Evolutionary conservation across 2,113 vertebrate species (phyloP).

Genomic region (Melanocharis versteri): DNA sequence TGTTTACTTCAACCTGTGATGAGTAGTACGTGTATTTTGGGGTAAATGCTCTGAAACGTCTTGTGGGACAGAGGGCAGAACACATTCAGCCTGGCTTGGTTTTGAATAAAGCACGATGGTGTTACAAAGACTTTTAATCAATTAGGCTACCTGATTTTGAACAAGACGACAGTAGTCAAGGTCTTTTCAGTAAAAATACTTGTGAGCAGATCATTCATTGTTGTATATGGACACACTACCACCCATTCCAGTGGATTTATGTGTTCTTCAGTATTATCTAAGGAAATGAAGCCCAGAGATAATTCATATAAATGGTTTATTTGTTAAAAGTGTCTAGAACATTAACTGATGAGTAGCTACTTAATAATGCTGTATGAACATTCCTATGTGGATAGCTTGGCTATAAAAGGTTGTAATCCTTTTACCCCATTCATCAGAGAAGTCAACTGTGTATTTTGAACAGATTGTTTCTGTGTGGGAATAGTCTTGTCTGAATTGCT

Average conservation of each 20-base stretch:
- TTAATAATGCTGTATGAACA: neutral
- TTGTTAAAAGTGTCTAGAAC: neutral
- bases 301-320: neutral
- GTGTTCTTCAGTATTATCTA: neutral
- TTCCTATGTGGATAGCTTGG: neutral
- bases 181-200: neutral
- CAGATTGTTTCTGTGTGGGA: neutral
- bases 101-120: neutral
- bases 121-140: neutral
- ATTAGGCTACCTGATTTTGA: neutral
- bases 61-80: neutral
- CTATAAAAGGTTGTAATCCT: neutral
- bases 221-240: neutral
- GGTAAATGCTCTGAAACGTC: neutral
- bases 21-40: neutral
- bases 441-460: neutral
- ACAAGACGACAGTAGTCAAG: neutral
- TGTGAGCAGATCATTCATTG: neutral
- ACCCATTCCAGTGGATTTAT: neutral
- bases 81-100: neutral
- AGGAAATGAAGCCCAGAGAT: neutral
- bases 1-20: neutral
- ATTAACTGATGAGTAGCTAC: neutral
- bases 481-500: neutral
- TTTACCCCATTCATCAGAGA: neutral